Conservation (phyloP, 2,888 invertebrate species). For the Acrobasis consociella region DNA sequence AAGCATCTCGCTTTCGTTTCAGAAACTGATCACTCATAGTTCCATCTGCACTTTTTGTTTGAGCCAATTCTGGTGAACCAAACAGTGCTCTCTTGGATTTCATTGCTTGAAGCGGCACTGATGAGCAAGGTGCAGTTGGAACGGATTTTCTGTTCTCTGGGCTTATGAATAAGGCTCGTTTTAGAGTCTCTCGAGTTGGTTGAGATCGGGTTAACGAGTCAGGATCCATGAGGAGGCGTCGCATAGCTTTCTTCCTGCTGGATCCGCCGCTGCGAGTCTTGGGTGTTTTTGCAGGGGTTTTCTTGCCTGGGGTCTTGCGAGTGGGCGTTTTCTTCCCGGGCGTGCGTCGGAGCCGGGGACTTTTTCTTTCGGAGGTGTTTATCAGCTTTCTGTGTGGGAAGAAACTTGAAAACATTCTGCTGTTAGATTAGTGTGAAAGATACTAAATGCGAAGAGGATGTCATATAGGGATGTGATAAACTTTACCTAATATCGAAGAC, state of each 20-base stretch:
- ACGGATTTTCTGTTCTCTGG: constrained; percentile 78
- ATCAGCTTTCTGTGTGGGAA: constrained; percentile 78
- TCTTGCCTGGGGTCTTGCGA: constrained; percentile 74
- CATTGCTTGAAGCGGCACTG: constrained; percentile 73
- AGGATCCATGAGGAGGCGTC: constrained; percentile 70
- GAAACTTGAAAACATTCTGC: constrained; percentile 60
- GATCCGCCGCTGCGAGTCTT: constrained; percentile 84
- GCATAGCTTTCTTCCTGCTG: constrained; percentile 82
- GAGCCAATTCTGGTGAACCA: constrained; percentile 79
- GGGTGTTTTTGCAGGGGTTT: constrained; percentile 82
- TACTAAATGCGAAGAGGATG: no score
- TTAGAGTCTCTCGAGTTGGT: constrained; percentile 80
- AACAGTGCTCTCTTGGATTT: constrained; percentile 87
- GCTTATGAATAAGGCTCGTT: constrained; percentile 89
- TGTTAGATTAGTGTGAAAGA: constrained; percentile 42
- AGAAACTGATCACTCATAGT: constrained; percentile 52
- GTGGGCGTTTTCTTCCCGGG: constrained; percentile 73
- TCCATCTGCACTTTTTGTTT: constrained; percentile 68
- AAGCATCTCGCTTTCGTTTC: constrained; percentile 68
- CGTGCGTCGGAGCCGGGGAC: constrained; percentile 76
- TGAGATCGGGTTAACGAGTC: constrained; percentile 60
- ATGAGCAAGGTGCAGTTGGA: constrained; percentile 56
- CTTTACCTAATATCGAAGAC: no score
- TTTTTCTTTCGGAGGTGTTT: constrained; percentile 67
- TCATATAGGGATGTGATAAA: no score